Evolutionary conservation across 64 coral and sea anemone species (phyloP).

Genomic region (Actinia tenebrosa): DNA sequence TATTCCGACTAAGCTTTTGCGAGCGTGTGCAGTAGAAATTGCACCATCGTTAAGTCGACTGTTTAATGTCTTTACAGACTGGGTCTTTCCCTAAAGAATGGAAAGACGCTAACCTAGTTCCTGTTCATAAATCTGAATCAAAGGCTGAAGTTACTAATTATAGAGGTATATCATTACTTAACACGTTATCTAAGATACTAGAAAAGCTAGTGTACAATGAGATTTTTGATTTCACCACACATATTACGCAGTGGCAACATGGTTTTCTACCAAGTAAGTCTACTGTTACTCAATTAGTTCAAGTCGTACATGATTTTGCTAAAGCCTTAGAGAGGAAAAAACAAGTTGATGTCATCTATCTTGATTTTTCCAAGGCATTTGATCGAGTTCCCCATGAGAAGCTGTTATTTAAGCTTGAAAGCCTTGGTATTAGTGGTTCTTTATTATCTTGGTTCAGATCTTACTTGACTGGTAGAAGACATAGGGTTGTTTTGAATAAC

Average conservation of each 20-base stretch:
- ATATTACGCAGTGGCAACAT: slow-evolving; percentile 17
- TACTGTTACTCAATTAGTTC: slow-evolving; percentile 10
- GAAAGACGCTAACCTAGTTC: too few relatives aligned
- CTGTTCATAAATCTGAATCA: too few relatives aligned
- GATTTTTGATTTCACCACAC: neutral
- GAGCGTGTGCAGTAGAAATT: too few relatives aligned
- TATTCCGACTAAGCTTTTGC: too few relatives aligned
- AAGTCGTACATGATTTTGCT: neutral
- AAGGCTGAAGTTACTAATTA: too few relatives aligned
- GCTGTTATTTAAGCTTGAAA: neutral
- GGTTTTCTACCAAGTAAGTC: neutral
- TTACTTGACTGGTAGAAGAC: neutral
- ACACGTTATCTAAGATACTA: neutral
- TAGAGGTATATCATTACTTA: too few relatives aligned
- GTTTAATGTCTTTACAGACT: too few relatives aligned
- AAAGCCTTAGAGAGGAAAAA: neutral
- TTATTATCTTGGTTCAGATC: neutral
- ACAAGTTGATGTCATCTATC: slow-evolving; percentile 1
- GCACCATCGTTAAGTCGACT: too few relatives aligned
- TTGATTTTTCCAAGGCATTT: neutral
- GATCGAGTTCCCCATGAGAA: neutral
- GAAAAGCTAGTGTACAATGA: neutral
- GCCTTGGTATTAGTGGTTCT: neutral
- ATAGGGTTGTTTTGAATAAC: neutral
- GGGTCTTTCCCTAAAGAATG: too few relatives aligned